Evolutionary conservation across 2,888 invertebrate species (phyloP).

Genomic region (Tachina grossa): DNA sequence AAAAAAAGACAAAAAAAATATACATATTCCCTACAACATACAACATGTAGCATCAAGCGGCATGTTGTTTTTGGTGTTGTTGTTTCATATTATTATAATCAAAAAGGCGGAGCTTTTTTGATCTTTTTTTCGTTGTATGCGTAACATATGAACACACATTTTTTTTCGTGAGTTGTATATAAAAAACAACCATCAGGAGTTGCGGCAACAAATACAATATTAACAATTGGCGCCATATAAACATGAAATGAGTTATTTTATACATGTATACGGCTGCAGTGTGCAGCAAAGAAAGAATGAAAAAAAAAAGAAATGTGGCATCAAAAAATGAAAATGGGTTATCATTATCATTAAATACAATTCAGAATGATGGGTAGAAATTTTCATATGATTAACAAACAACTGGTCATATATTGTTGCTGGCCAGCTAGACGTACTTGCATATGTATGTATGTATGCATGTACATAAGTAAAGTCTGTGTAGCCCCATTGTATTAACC

Average conservation of each 20-base stretch:
- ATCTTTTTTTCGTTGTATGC: slow-evolving; percentile 77
- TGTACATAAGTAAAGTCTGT: neutral
- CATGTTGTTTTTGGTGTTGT: slow-evolving; percentile 1
- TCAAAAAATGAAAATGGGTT: slow-evolving; percentile 5
- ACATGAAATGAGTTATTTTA: slow-evolving; percentile 55
- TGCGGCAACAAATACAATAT: slow-evolving; percentile 45
- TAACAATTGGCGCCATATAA: slow-evolving; percentile 74
- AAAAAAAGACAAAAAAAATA: slow-evolving; percentile 59
- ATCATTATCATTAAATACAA: slow-evolving; percentile 45
- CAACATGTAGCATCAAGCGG: slow-evolving; percentile 15
- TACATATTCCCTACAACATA: slow-evolving; percentile 24
- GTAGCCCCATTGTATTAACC: neutral
- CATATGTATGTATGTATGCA: too few species aligned
- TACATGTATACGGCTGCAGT: slow-evolving; percentile 39
- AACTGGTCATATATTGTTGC: neutral
- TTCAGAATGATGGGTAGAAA: slow-evolving; percentile 22
- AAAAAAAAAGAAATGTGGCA: slow-evolving; percentile 53
- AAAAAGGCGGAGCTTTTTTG: slow-evolving; percentile 82
- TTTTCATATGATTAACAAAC: slow-evolving; percentile 34
- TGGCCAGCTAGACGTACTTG: neutral
- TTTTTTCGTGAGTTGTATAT: slow-evolving; percentile 27
- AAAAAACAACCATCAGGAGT: slow-evolving; percentile 45
- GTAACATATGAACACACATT: slow-evolving; percentile 62
- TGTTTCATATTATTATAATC: slow-evolving; percentile 72
- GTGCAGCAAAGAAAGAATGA: neutral